Evolutionary conservation across 2,888 invertebrate species (phyloP).

Genomic region (Megalurothrips usitatus): DNA sequence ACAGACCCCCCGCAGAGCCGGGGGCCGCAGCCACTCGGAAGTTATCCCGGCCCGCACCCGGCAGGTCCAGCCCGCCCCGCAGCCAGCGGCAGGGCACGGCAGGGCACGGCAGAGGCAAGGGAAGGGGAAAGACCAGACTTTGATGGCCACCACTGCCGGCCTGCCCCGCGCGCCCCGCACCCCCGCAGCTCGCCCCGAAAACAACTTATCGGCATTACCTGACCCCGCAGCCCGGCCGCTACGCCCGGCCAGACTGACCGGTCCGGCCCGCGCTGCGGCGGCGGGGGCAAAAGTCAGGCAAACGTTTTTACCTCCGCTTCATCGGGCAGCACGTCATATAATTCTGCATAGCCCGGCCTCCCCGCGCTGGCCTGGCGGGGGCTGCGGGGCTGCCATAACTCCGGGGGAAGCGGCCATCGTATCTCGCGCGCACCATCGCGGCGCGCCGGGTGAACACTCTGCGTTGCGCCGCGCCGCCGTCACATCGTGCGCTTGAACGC

Average conservation of each 20-base stretch:
- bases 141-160: background rate
- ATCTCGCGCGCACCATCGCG: too few relatives aligned
- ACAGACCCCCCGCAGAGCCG: too few relatives aligned
- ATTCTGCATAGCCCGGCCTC: too few relatives aligned
- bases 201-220: background rate
- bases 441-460: background rate
- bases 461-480: background rate
- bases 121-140: background rate
- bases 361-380: too few relatives aligned
- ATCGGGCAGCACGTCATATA: too few relatives aligned
- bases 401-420: too few relatives aligned
- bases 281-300: background rate
- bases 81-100: background rate
- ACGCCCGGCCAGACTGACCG: background rate
- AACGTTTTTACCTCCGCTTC: too few relatives aligned
- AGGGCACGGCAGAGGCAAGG: background rate
- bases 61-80: background rate
- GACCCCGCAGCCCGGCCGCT: slow-evolving; percentile 19
- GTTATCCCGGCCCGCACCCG: slow-evolving; percentile 21
- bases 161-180: background rate
- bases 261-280: background rate
- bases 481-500: background rate
- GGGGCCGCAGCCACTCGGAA: slow-evolving; percentile 39
- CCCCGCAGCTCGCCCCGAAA: background rate
- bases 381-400: too few relatives aligned